phyloP scores from a whole-genome alignment of 2,797 vertebrate genomes.

The Sarcoramphus papa region DNA sequence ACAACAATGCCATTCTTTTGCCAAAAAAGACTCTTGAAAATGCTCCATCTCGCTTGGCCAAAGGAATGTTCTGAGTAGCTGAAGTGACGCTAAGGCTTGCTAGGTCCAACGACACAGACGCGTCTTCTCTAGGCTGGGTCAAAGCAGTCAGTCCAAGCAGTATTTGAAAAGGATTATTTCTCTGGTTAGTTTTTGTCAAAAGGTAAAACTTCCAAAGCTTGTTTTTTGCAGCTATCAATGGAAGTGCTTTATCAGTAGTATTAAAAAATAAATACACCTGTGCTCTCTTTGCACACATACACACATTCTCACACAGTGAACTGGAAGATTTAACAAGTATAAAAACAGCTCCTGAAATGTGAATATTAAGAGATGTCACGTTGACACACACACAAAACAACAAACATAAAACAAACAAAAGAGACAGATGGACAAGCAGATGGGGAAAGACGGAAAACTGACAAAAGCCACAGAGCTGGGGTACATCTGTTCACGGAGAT shows the following conservation, averaged over 20 bases:
- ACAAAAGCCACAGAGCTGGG: slow-evolving; percentile 37
- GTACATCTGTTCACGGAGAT: slow-evolving; percentile 22
- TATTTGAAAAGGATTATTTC: neutral
- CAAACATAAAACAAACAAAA: slow-evolving; percentile 37
- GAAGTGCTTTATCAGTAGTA: neutral
- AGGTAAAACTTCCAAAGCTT: neutral
- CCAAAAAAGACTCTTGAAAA: neutral
- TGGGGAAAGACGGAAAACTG: slow-evolving; percentile 27
- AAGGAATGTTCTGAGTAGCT: neutral
- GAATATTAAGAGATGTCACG: neutral
- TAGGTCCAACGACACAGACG: neutral
- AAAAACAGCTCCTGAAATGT: neutral
- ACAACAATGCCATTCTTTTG: neutral
- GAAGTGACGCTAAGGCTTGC: neutral
- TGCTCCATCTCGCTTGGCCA: neutral
- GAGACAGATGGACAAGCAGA: slow-evolving; percentile 38
- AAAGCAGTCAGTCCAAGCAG: neutral
- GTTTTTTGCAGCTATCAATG: neutral
- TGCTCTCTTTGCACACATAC: neutral
- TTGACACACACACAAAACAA: slow-evolving; percentile 6
- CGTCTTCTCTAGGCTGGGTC: neutral
- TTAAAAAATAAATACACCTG: neutral
- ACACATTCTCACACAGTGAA: neutral
- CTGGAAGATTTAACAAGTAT: neutral
- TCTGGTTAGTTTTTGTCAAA: neutral